These are phyloP conservation scores for Oreochromis mossambicus DNA, from an alignment of 2,797 vertebrate genomes.

Conservation along the genomic window DNA sequence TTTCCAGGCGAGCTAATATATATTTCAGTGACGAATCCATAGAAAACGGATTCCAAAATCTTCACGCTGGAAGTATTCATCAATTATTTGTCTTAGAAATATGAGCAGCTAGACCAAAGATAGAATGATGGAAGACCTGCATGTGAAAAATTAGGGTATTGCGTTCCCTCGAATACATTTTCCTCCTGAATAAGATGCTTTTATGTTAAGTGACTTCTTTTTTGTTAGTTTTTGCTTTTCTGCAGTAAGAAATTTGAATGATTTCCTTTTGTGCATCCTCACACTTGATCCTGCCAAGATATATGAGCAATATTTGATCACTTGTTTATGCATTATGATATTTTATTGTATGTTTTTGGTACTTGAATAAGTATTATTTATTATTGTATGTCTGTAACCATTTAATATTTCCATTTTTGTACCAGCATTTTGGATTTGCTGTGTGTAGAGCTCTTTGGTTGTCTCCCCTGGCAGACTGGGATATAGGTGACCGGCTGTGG, in stretches of 20 bases:
- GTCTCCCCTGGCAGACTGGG: not conserved
- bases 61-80: constrained; percentile 40
- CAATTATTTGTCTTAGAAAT: constrained; percentile 38
- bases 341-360: not conserved
- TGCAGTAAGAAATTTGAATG: not conserved
- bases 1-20: constrained; percentile 19
- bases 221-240: not conserved
- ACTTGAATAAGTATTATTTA: not conserved
- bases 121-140: constrained; percentile 17
- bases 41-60: constrained; percentile 14
- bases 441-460: not conserved
- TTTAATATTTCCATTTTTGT: not conserved
- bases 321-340: not conserved
- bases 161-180: not conserved
- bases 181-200: not conserved
- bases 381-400: not conserved
- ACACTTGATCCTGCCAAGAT: not conserved
- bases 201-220: not conserved
- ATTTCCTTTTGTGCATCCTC: not conserved
- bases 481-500: constrained; percentile 40
- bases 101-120: constrained; percentile 41
- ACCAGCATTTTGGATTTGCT: not conserved
- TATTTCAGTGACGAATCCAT: constrained; percentile 22
- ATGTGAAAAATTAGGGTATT: constrained; percentile 7
- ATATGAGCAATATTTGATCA: constrained; percentile 3